These are phyloP conservation scores for Colostygia pectinataria DNA, from an alignment of 2,888 invertebrate species.

Conservation along the genomic window DNA sequence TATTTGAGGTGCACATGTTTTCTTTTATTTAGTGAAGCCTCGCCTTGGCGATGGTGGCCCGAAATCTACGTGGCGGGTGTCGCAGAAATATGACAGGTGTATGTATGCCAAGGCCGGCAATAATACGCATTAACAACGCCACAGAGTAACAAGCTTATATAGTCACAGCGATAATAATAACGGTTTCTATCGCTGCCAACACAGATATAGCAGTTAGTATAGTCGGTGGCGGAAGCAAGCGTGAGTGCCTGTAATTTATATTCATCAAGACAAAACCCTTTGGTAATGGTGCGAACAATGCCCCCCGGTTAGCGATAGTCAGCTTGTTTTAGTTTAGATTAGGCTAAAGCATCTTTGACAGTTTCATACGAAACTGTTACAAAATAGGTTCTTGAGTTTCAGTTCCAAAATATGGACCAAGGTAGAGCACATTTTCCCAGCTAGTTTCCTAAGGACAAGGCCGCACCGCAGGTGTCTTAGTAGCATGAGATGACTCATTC, in stretches of 20 bases:
- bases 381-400: no score
- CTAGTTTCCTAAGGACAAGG: no score
- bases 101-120: conserved; percentile 47
- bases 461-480: no score
- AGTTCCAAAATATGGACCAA: no score
- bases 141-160: conserved; percentile 8
- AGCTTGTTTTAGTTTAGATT: no score
- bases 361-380: no score
- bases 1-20: no score
- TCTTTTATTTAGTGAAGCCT: conserved; percentile 5
- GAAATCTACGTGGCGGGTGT: conserved; percentile 22
- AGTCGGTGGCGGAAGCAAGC: not conserved
- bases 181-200: not conserved
- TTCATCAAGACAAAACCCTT: conserved; percentile 1
- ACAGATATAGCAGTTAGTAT: not conserved
- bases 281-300: not conserved
- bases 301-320: not conserved
- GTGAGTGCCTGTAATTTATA: conserved; percentile 7
- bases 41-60: not conserved
- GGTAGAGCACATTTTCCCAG: no score
- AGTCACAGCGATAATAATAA: conserved; percentile 1
- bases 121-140: conserved; percentile 37
- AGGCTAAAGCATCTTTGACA: no score
- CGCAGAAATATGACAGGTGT: conserved; percentile 33
- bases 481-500: no score